These are phyloP conservation scores for Caenorhabditis macrosperma DNA, from an alignment of 2,888 invertebrate genomes.

Conservation along the genomic window DNA sequence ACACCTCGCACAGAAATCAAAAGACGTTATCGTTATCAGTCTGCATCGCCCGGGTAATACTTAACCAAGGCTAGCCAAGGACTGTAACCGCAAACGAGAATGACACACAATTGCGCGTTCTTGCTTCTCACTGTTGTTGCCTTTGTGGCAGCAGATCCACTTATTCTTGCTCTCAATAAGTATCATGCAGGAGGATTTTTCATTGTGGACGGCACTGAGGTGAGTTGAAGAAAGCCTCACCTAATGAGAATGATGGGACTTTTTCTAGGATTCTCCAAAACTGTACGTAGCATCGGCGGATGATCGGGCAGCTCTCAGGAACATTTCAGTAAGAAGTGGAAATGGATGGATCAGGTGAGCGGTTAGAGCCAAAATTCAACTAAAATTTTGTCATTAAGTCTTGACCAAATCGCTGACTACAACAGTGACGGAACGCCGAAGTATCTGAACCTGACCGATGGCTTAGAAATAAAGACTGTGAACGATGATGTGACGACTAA, in stretches of 20 bases:
- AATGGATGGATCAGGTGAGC: too few relatives aligned
- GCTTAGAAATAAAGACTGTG: neutral
- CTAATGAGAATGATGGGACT: neutral
- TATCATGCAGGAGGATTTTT: neutral
- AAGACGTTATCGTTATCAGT: too few relatives aligned
- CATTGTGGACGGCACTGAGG: neutral
- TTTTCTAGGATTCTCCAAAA: too few relatives aligned
- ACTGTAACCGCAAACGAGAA: neutral
- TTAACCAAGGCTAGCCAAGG: too few relatives aligned
- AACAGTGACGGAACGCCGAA: constrained; percentile 3
- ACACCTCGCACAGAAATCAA: too few relatives aligned
- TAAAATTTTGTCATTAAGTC: neutral
- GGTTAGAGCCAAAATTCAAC: neutral
- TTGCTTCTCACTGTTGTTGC: neutral
- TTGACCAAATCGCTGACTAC: neutral
- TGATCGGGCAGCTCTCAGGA: neutral
- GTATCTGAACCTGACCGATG: neutral
- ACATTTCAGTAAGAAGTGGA: neutral
- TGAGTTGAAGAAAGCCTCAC: too few relatives aligned
- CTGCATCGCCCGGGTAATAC: too few relatives aligned
- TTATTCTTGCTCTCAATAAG: neutral
- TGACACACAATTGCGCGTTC: too few relatives aligned
- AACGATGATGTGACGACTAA: neutral
- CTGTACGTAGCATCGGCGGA: constrained; percentile 32
- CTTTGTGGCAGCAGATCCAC: neutral